Evolutionary conservation across 2,113 vertebrate species (phyloP).

Genomic region (Chrysemys picta): DNA sequence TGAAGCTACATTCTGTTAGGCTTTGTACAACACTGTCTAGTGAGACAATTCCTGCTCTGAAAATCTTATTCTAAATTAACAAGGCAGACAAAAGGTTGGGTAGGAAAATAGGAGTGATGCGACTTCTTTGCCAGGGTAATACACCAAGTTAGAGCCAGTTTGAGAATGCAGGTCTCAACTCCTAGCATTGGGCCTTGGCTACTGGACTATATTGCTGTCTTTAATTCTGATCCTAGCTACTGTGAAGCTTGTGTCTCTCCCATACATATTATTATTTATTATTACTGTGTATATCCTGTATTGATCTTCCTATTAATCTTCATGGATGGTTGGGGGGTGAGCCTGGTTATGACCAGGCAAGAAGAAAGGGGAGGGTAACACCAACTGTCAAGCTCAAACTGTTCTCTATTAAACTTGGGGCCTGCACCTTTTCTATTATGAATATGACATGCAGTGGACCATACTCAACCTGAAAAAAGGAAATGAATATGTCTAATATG

Average conservation of each 20-base stretch:
- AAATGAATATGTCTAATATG: not conserved
- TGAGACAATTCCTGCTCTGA: not conserved
- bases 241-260: not conserved
- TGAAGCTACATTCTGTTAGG: not conserved
- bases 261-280: not conserved
- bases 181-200: not conserved
- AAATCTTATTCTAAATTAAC: not conserved
- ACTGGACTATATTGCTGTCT: not conserved
- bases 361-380: not conserved
- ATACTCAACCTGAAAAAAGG: not conserved
- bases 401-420: not conserved
- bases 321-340: not conserved
- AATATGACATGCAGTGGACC: not conserved
- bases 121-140: not conserved
- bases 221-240: not conserved
- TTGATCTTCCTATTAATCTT: not conserved
- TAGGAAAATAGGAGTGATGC: not conserved
- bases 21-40: not conserved
- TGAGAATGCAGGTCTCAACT: not conserved
- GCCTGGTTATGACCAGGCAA: not conserved
- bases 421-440: not conserved
- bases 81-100: not conserved
- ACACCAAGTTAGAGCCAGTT: not conserved
- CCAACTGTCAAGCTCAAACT: not conserved
- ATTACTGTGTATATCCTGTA: not conserved